A percentile compares a stretch with the other conserved stretches of the same genome.
phyloP scores from a whole-genome alignment of 23 tunicate genomes.

The Clavelina lepadiformis region DNA sequence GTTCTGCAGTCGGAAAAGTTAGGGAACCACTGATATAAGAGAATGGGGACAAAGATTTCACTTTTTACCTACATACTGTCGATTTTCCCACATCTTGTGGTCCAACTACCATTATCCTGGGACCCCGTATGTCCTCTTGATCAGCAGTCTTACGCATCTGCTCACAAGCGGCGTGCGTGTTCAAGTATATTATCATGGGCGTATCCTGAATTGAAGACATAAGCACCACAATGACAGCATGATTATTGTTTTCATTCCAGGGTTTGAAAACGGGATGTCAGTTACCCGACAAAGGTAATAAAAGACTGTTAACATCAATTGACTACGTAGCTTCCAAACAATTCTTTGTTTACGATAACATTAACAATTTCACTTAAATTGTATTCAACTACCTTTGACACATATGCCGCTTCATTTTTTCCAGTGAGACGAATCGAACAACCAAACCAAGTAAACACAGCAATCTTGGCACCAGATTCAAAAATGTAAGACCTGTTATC shows the following conservation, averaged over 20 bases:
- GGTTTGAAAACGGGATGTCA: no score
- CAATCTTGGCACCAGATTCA: conserved; percentile 81
- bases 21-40: no score
- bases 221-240: no score
- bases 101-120: conserved; percentile 79
- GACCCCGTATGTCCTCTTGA: conserved; percentile 67
- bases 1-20: no score
- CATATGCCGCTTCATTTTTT: conserved; percentile 81
- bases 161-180: conserved; percentile 81
- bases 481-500: conserved; percentile 83
- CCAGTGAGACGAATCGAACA: conserved; percentile 73
- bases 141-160: conserved; percentile 61
- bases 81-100: conserved; percentile 93
- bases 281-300: no score
- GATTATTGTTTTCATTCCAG: no score
- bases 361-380: no score
- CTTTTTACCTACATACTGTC: conserved; percentile 63
- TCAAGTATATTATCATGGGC: conserved; percentile 86
- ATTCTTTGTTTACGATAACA: no score
- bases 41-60: no score
- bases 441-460: conserved; percentile 90
- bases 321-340: no score
- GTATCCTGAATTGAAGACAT: conserved; percentile 71
- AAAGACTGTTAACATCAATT: no score
- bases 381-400: conserved; percentile 95